Base-by-base conservation (phyloP, 1,140 invertebrate species). In the Tribolium castaneum region DNA sequence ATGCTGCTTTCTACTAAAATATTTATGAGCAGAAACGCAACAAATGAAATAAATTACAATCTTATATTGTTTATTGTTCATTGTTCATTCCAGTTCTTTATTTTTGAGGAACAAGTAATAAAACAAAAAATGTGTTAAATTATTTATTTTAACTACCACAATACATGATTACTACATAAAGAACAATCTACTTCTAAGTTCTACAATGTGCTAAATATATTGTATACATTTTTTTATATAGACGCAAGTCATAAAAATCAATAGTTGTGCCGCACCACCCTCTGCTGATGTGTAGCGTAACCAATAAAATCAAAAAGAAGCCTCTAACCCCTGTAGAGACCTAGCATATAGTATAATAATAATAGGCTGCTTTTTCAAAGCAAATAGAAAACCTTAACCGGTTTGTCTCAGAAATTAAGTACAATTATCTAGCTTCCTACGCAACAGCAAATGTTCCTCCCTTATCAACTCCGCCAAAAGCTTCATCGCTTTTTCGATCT, bases 401-500 rank as follows among this genome's bases (percentile, higher is more conserved):
- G n/a, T 66, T 39, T 12, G 13, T 7, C 1, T 62, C 22, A 72
- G 56, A 56, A 74, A 78, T 73, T 81, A 84, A 52, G 79, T 83
- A 74, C 82, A 83, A 78, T 84, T 82, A 6, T 85, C 83, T 45
- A 86, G 78, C 75, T 86, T 86, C 70, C 81, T 85, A 39, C 83
- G 83, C 78, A 86, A 82, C 35, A 86, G 76, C 45, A 83, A 81
- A 52, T 88, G 87, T 72, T 89, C 89, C 30, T 87, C 85, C 71
- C 83, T 79, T 16, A 89, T 88, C 62, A 89, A 80, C 52, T 88
- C 86, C 7, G 85, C 87, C 75, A 90, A 85, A 70, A 84, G 81
- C 71, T 83, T 75, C 80, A 87, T 86, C 0, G 89, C 89, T 0
- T 80, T 85, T 22, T 93, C 89, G 86, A 95, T 93, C 78, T 94